Evolutionary conservation across 2,888 invertebrate genomes (phyloP).

Genomic region (Mactromeris polynyma): DNA sequence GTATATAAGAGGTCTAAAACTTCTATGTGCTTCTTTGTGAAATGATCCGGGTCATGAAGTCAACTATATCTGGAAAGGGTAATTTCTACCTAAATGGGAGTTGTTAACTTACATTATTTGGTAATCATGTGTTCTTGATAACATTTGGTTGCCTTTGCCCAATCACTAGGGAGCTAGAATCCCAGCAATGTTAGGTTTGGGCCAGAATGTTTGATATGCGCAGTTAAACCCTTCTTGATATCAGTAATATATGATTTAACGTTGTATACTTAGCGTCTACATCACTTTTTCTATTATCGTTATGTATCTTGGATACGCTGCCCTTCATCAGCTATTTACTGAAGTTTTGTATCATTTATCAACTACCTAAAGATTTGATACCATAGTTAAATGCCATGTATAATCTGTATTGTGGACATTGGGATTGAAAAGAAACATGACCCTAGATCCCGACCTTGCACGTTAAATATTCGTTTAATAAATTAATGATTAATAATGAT

Average conservation of each 20-base stretch:
- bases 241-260: slow-evolving; percentile 11
- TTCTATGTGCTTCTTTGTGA: too few species aligned
- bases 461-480: background rate
- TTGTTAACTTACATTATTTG: slow-evolving; percentile 4
- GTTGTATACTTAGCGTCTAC: background rate
- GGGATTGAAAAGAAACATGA: background rate
- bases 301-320: background rate
- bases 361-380: background rate
- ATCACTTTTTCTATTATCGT: slow-evolving; percentile 6
- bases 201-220: background rate
- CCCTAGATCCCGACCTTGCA: background rate
- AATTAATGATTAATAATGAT: background rate
- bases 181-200: background rate
- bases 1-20: too few species aligned
- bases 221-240: background rate
- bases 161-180: background rate
- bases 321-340: background rate
- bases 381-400: background rate
- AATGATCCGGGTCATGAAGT: background rate
- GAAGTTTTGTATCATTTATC: background rate
- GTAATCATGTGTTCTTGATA: slow-evolving; percentile 13
- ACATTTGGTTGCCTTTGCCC: background rate
- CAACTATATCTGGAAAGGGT: background rate
- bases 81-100: background rate
- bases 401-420: background rate